Evolutionary conservation across 2,113 vertebrate genomes (phyloP), one percentile per base, ranked within the genome.

Genomic region (Corythoichthys haematopterus): DNA sequence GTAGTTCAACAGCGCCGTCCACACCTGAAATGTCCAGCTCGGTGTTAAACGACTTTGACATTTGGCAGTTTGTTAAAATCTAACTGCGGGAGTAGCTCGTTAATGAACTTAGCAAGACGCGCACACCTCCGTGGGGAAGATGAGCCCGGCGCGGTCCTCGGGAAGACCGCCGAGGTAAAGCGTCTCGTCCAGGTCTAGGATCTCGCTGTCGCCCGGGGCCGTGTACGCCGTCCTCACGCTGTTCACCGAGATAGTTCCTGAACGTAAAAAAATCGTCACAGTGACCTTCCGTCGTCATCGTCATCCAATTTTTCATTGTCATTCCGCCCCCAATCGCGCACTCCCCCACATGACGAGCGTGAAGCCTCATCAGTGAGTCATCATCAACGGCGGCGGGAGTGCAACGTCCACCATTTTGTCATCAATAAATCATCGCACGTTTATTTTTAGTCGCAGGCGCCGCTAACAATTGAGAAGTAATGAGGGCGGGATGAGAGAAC

Each of bases 211-310:
- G 0, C 97, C 97, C 0, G 97, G 97, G n/a, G 97, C 96, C 0
- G 95, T 99, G 68, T 98, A 99, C 0, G 95, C 95, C 0, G 95
- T 98, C 46, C 97, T 94, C 62, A 96, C 82, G 0, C 95, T 98
- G 86, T 99, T 99, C 87, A 99, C 95, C 46, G 97, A 98, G 90
- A 99, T 99, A 58, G 97, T 99, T 78, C 97, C 97, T 93, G 78
- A 36, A 69, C 13, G 52, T 11, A 33, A 9, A 33, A 15, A 74
- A 70, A 80, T 33, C 43, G 78, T 69, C 20, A 14, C 46, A 35
- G 37, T 69, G 74, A 79, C 80, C 71, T 80, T 78, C 69, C 68
- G 4, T 1, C 60, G 4, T 37, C 35, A 47, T 52, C 15, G 4
- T 43, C 70, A 38, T 40, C 53, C 14, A 35, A 16, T 33, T 33